Conservation (phyloP, 2,113 vertebrate species). For the Tetrao urogallus region DNA sequence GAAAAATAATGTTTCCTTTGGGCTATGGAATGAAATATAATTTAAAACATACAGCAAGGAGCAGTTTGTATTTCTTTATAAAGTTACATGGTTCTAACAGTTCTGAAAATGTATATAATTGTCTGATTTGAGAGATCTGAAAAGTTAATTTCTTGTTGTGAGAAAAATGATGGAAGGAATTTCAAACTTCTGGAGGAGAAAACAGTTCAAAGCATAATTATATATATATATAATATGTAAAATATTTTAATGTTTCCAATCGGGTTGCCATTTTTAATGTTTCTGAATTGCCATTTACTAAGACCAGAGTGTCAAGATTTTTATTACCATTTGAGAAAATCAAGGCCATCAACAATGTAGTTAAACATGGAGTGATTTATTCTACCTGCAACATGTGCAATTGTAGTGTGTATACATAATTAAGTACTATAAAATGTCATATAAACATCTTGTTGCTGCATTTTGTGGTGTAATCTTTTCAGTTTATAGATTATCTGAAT, state of each 20-base stretch:
- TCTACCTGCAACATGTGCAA: background rate
- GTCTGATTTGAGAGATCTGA: background rate
- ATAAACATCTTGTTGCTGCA: background rate
- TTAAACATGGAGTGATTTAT: background rate
- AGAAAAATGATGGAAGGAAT: background rate
- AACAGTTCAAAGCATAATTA: background rate
- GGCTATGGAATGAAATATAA: background rate
- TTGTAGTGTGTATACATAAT: background rate
- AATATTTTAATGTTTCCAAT: background rate
- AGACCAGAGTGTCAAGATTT: background rate
- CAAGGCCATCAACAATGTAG: background rate
- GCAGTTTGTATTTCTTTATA: background rate
- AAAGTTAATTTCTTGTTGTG: background rate
- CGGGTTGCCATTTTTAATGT: background rate
- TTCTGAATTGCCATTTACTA: background rate
- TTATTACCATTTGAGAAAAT: background rate
- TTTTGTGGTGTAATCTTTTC: background rate
- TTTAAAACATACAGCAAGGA: background rate
- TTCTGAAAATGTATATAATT: background rate
- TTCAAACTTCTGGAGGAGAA: background rate
- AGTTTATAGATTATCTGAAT: background rate
- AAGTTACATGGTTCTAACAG: background rate
- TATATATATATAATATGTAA: background rate
- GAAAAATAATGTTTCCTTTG: background rate
- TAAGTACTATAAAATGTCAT: background rate